Evolutionary conservation across 2,888 invertebrate genomes (phyloP).

Genomic region (Lordiphosa andalusiaca): DNA sequence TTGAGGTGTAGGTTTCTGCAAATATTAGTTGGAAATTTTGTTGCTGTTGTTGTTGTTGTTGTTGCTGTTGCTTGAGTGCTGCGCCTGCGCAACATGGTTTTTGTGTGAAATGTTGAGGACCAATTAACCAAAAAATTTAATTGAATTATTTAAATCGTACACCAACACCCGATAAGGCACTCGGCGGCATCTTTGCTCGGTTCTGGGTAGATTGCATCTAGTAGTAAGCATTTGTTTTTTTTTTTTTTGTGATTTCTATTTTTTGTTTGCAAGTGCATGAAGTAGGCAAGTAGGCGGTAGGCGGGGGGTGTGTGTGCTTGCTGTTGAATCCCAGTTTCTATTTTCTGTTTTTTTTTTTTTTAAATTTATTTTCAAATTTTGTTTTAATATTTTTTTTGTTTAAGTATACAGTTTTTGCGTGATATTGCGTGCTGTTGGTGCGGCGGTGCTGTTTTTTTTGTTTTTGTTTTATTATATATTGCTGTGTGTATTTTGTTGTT

Average conservation of each 20-base stretch:
- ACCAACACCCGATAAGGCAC: constrained; percentile 62
- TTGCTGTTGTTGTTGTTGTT: constrained; percentile 32
- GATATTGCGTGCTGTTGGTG: constrained; percentile 65
- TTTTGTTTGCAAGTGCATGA: constrained; percentile 38
- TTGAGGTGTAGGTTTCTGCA: constrained; percentile 79
- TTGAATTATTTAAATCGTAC: constrained; percentile 33
- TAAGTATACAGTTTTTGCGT: constrained; percentile 40
- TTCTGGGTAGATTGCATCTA: constrained; percentile 45
- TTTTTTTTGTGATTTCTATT: constrained; percentile 13
- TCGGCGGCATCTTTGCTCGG: constrained; percentile 34
- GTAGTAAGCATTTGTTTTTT: constrained; percentile 32
- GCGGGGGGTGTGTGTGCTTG: constrained; percentile 36
- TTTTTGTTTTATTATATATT: constrained; percentile 56
- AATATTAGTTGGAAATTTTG: constrained; percentile 53
- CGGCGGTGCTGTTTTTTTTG: constrained; percentile 63
- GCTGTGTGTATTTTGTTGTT: constrained; percentile 59
- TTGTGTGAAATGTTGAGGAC: constrained; percentile 10
- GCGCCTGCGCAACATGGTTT: constrained; percentile 66
- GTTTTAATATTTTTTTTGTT: constrained; percentile 19
- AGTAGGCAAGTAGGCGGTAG: constrained; percentile 38
- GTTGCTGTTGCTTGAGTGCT: constrained; percentile 57
- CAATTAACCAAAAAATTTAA: constrained; percentile 35
- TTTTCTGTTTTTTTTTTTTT: constrained; percentile 31
- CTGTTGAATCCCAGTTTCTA: constrained; percentile 16
- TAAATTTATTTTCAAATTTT: constrained; percentile 26